phyloP scores from a whole-genome alignment of 2,888 invertebrate species.

The Leptarthrus brevirostris region DNA sequence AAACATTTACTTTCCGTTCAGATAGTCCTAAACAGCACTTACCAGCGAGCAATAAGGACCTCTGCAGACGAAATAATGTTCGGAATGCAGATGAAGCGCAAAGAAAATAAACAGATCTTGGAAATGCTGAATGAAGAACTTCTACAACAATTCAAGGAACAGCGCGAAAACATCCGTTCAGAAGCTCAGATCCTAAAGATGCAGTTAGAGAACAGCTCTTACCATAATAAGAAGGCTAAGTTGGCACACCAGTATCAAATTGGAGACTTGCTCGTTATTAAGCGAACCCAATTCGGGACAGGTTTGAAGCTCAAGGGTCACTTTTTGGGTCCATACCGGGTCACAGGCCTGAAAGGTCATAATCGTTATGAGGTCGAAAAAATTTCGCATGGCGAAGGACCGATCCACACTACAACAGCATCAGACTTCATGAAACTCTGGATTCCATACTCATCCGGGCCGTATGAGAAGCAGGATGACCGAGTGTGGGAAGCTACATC shows the following conservation, averaged over 20 bases:
- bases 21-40: background rate
- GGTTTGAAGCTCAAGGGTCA: background rate
- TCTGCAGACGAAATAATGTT: background rate
- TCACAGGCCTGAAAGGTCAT: background rate
- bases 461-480: background rate
- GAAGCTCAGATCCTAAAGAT: slow-evolving; percentile 11
- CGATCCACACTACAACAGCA: background rate
- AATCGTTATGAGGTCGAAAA: background rate
- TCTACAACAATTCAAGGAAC: slow-evolving; percentile 51
- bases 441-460: background rate
- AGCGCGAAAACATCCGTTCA: no score
- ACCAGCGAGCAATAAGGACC: background rate
- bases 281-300: no score
- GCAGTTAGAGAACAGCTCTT: slow-evolving; percentile 2
- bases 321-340: background rate
- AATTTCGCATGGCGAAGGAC: background rate
- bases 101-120: background rate
- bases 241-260: background rate
- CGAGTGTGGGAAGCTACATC: no score
- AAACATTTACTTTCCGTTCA: background rate
- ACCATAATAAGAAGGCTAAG: background rate
- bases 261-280: background rate
- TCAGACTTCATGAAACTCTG: background rate
- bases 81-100: slow-evolving; percentile 32
- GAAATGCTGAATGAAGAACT: background rate